Base-by-base conservation (phyloP, 2,797 vertebrate genomes). In the Prunella strophiata region DNA sequence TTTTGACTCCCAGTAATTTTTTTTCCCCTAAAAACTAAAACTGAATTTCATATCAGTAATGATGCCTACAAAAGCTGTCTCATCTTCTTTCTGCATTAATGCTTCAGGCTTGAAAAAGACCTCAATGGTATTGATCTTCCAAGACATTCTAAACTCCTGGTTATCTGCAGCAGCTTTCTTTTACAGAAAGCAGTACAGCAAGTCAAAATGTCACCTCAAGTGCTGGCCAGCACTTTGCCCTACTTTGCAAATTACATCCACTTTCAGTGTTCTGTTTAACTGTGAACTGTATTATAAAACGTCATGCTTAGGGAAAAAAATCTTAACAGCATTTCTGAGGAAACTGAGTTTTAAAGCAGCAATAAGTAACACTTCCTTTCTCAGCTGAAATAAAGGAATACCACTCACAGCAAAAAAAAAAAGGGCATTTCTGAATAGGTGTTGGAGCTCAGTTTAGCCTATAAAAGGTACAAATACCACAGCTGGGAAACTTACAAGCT, bases 11-110 rank as follows among this genome's bases (percentile, higher is more conserved):
- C 25, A 58, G 6, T 45, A 79, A 63, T 3, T 32, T 57, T 57
- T 36, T 23, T 47, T 8, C 16, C 16, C 29, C 2, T 13, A 48
- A 63, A 84, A 48, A 13, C 30, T 67, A 32, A 40, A 83, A 22
- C 6, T 0, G 0, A 52, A 36, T 21, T 77, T 70, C 0, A 0
- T 38, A 66, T 67, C 43, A 57, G 32, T 50, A n/a, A 43, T 45
- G 16, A 48, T 36, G 34, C 16, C 13, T 71, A 27, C 36, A 90
- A 83, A 58, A 62, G 7, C 11, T 71, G 30, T 36, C n/a, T 34
- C 11, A 54, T 36, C 4, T 54, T 42, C 26, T 58, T 58, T 48
- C 11, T 40, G 21, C n/a, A 51, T 7, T 77, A 62, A 68, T 10
- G 11, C 21, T 50, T 54, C 45, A 66, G 6, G 19, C 36, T 54